Percentiles rank a stretch among this genome's conserved stretches.
Evolutionary conservation across 1,140 invertebrate species (phyloP).

Genomic region (Pomacea maculata): DNA sequence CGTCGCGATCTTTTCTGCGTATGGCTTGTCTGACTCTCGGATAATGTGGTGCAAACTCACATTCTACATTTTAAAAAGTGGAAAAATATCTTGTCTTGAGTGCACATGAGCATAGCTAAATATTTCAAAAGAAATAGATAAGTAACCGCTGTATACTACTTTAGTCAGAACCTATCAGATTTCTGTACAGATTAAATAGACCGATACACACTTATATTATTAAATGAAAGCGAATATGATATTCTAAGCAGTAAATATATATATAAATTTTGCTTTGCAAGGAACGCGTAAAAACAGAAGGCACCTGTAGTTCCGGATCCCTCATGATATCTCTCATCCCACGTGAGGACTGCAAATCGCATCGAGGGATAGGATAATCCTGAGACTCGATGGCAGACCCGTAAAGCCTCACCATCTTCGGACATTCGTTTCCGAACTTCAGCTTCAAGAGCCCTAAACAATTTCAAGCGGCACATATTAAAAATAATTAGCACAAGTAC

Average conservation of each 20-base stretch:
- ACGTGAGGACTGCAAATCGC: slow-evolving; percentile 14
- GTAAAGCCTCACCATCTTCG: slow-evolving; percentile 48
- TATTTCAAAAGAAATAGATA: too few relatives aligned
- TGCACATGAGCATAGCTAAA: too few relatives aligned
- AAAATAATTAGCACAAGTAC: too few relatives aligned
- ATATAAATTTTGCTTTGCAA: too few relatives aligned
- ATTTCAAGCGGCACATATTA: not conserved
- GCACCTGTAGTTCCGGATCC: slow-evolving; percentile 26
- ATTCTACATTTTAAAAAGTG: not conserved
- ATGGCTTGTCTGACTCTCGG: slow-evolving; percentile 37
- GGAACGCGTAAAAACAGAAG: not conserved
- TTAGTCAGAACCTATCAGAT: too few relatives aligned
- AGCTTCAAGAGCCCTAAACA: slow-evolving; percentile 38
- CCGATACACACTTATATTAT: too few relatives aligned
- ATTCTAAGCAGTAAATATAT: too few relatives aligned
- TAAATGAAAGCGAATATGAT: too few relatives aligned
- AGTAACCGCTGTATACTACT: too few relatives aligned
- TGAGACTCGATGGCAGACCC: slow-evolving; percentile 37
- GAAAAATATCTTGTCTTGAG: too few relatives aligned
- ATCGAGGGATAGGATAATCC: slow-evolving; percentile 45
- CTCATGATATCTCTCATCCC: slow-evolving; percentile 18
- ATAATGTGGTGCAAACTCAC: slow-evolving; percentile 48
- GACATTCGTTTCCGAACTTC: slow-evolving; percentile 30
- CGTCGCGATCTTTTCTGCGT: slow-evolving; percentile 39
- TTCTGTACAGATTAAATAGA: too few relatives aligned